Conservation (phyloP, 2,797 vertebrate species). For the Pangasius djambal region DNA sequence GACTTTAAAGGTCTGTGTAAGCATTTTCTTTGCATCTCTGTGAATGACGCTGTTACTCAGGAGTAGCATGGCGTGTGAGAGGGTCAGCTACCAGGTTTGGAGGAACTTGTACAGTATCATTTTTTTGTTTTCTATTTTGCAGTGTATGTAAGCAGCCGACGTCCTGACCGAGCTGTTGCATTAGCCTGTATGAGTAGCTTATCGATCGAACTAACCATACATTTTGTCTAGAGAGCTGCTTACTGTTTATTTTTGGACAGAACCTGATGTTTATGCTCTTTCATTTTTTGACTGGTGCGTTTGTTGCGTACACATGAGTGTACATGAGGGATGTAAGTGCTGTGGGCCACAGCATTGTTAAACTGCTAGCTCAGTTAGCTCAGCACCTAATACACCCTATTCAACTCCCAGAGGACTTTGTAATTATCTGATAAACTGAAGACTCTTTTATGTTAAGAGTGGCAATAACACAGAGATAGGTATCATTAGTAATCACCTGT, state of each 20-base stretch:
- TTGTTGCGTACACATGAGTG: neutral
- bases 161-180: neutral
- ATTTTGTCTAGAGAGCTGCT: neutral
- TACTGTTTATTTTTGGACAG: neutral
- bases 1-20: neutral
- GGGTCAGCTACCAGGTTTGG: neutral
- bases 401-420: neutral
- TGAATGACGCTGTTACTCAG: neutral
- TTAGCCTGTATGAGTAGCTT: neutral
- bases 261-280: neutral
- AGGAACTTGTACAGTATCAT: neutral
- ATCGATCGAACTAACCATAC: neutral
- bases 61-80: neutral
- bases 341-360: neutral
- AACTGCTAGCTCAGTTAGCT: neutral
- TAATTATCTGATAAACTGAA: neutral
- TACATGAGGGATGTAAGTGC: neutral
- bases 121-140: neutral
- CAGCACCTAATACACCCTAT: no score
- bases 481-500: neutral
- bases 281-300: neutral
- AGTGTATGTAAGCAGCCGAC: neutral
- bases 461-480: neutral
- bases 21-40: neutral
- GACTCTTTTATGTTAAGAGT: neutral